Evolutionary conservation across 92 coral and sea anemone species (phyloP), one percentile per base, ranked within the genome.

Genomic region (Metridium senile): DNA sequence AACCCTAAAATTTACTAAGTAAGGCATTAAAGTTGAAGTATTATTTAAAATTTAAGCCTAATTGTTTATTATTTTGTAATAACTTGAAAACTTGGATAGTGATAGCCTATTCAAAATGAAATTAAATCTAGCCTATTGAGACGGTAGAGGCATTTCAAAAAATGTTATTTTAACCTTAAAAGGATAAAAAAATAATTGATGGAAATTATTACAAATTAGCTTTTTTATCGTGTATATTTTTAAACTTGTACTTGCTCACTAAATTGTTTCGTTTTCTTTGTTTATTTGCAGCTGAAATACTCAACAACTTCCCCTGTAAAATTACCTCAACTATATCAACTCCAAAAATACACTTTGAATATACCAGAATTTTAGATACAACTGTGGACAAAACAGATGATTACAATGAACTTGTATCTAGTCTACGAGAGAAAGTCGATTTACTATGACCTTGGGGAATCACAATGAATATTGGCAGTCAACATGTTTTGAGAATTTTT

Each of bases 401-500:
- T 57, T 33, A 58, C 51, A 13, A 73, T 73, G 78, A 58, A 73
- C 78, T 57, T 33, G 31, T 6, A n/a, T 33, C 27, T 30, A 20
- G 78, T 47, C 31, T 53, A 9, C 31, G 67, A 28, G 32, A 29
- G 68, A 27, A 45, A 11, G 45, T 20, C 11, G 11, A 23, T n/a
- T 22, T 4, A 57, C 33, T 11, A 58, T 57, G 78, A 57, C 17
- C 27, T 73, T 25, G 33, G 78, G 34, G 33, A n/a, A 3, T 35
- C 67, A 73, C 58, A 58, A 73, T 73, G 72, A 77, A 77, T 67
- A 70, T 79, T 75, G 90, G 84, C 16, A 78, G 79, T 13, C 79
- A 70, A 53, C 89, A 83, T 83, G 75, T 88, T 49, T 71, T 96
- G 31, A 85, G 99, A 45, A 86, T 96, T 58, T 96, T 96, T 77